Evolutionary conservation across 2,888 invertebrate genomes (phyloP).

Genomic region (Tholera decimalis): DNA sequence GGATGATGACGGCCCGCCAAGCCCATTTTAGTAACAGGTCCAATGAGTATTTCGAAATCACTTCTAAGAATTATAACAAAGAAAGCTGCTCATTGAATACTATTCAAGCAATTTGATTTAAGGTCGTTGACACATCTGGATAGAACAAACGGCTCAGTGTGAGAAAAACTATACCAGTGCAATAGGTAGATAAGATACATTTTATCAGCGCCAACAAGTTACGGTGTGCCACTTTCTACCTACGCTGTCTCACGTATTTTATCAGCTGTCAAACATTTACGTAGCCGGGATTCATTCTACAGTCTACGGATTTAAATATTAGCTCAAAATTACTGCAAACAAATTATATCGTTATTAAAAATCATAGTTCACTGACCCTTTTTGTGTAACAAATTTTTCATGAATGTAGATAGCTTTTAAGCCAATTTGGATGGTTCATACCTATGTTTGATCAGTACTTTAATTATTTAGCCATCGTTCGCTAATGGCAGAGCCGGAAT

Average conservation of each 20-base stretch:
- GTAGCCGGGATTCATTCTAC: conserved; percentile 81
- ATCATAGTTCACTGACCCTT: conserved; percentile 57
- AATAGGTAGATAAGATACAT: conserved; percentile 78
- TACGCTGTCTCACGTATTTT: conserved; percentile 75
- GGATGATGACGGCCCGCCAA: conserved; percentile 83
- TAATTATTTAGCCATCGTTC: conserved; percentile 80
- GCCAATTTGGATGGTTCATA: conserved; percentile 49
- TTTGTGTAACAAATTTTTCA: conserved; percentile 31
- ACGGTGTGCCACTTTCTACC: conserved; percentile 79
- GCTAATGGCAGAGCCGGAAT: conserved; percentile 79
- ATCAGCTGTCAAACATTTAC: conserved; percentile 84
- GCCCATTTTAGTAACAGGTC: conserved; percentile 73
- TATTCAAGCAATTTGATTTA: conserved; percentile 25
- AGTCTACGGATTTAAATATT: conserved; percentile 64
- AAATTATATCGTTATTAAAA: conserved; percentile 65
- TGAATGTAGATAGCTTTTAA: conserved; percentile 58
- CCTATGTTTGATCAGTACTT: conserved; percentile 52
- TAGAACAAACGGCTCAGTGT: conserved; percentile 60
- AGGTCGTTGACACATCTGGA: conserved; percentile 52
- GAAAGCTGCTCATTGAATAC: conserved; percentile 34
- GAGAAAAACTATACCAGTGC: conserved; percentile 68
- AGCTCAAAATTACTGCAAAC: conserved; percentile 63
- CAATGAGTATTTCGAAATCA: conserved; percentile 47
- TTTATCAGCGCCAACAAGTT: conserved; percentile 75
- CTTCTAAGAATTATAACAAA: conserved; percentile 30